Percentiles rank a stretch among this genome's conserved stretches.
Evolutionary conservation across 2,888 invertebrate genomes (phyloP).

Genomic region (Timema cristinae): DNA sequence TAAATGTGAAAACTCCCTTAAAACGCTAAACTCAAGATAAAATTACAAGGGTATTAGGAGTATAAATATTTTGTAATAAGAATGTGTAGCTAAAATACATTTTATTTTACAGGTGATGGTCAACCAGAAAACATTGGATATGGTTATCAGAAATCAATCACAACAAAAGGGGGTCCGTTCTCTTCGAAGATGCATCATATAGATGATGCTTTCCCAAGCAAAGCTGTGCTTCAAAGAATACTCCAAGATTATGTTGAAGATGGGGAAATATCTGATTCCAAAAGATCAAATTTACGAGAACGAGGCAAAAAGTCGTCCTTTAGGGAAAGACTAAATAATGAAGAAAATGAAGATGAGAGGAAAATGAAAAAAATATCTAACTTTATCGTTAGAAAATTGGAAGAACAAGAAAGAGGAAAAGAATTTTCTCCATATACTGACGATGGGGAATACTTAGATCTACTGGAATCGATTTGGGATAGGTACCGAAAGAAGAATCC

Average conservation of each 20-base stretch:
- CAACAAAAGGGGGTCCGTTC: no score
- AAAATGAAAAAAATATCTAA: conserved; percentile 43
- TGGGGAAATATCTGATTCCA: conserved; percentile 24
- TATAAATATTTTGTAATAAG: no score
- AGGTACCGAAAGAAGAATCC: conserved; percentile 53
- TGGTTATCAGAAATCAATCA: no score
- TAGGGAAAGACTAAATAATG: conserved; percentile 8
- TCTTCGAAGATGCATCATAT: no score
- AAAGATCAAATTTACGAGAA: conserved; percentile 38
- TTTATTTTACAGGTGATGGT: no score
- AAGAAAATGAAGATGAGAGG: conserved; percentile 44
- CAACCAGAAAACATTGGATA: no score
- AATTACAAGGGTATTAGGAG: no score
- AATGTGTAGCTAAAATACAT: no score
- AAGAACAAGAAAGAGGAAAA: conserved; percentile 38
- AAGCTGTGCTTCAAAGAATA: conserved; percentile 29
- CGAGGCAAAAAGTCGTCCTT: conserved; percentile 24
- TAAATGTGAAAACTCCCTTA: no score
- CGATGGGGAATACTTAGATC: conserved; percentile 51
- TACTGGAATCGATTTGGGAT: conserved; percentile 55
- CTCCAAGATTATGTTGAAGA: conserved; percentile 33
- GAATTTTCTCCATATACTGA: conserved; percentile 39
- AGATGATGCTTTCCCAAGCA: no score
- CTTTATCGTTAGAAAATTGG: conserved; percentile 35
- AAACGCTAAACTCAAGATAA: no score